Percentiles rank a stretch among this genome's conserved stretches.
Conservation (phyloP, 1,140 invertebrate species). For the Pseudachorutes palmiensis region DNA sequence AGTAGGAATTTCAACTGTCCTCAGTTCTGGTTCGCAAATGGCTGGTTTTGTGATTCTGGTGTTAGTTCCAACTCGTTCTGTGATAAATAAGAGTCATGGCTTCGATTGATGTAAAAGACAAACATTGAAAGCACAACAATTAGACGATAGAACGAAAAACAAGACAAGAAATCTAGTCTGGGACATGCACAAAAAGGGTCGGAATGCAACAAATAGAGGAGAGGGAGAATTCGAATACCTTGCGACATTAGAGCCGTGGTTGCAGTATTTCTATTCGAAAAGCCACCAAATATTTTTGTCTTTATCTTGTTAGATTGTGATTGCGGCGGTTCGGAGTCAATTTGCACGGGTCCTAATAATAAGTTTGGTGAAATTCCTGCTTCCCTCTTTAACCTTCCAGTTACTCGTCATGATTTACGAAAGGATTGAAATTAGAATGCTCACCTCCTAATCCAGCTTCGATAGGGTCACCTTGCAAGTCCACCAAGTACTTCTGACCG, state of each 20-base stretch:
- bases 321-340: background rate
- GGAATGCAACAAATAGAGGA: no score
- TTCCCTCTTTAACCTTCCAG: no score
- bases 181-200: no score
- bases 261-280: slow-evolving; percentile 10
- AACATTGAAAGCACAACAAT: no score
- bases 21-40: slow-evolving; percentile 19
- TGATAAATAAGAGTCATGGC: no score
- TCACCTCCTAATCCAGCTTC: slow-evolving; percentile 5
- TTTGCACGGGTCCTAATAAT: background rate
- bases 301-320: background rate
- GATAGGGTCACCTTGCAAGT: slow-evolving; percentile 3
- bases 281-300: background rate
- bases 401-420: no score
- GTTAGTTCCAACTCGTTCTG: background rate
- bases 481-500: slow-evolving; percentile 11
- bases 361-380: no score
- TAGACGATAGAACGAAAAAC: no score
- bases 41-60: slow-evolving; percentile 14
- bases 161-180: no score
- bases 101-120: no score
- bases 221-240: no score
- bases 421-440: background rate
- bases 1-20: slow-evolving; percentile 13
- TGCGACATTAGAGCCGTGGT: background rate